phyloP scores from a whole-genome alignment of 2,113 vertebrate species.

The Chauna torquata region DNA sequence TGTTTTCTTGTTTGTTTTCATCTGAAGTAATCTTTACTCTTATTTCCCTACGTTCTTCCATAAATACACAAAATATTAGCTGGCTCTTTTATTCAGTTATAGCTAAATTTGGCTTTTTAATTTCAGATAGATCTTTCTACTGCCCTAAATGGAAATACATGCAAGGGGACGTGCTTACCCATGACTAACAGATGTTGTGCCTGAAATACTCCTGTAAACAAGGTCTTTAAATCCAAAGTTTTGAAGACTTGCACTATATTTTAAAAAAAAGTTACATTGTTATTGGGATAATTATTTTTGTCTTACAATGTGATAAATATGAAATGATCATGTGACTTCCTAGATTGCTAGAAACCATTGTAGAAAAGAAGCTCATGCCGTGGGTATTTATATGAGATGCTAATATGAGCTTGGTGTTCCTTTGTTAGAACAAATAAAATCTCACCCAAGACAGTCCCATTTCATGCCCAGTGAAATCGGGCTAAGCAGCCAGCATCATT shows the following conservation, averaged over 20 bases:
- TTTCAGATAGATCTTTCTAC: background rate
- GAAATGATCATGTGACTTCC: background rate
- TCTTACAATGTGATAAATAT: background rate
- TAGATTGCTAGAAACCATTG: background rate
- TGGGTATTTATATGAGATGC: background rate
- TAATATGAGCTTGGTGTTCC: background rate
- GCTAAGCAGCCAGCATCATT: fast-evolving
- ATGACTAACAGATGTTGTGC: constrained; percentile 53
- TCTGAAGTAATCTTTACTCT: background rate
- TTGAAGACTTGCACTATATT: background rate
- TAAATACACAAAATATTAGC: constrained; percentile 26
- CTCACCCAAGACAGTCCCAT: background rate
- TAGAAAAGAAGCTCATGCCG: background rate
- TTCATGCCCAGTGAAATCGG: background rate
- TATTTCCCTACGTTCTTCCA: background rate
- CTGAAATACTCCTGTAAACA: constrained; percentile 61
- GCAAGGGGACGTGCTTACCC: background rate
- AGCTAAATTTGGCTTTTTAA: constrained; percentile 54
- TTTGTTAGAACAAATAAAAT: background rate
- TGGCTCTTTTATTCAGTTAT: background rate
- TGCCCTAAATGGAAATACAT: constrained; percentile 61
- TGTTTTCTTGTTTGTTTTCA: constrained; percentile 35
- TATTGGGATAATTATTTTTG: background rate
- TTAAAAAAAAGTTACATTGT: background rate
- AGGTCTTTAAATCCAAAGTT: background rate